Conservation (phyloP, 2,797 vertebrate species). For the Pseudochirops cupreus region DNA sequence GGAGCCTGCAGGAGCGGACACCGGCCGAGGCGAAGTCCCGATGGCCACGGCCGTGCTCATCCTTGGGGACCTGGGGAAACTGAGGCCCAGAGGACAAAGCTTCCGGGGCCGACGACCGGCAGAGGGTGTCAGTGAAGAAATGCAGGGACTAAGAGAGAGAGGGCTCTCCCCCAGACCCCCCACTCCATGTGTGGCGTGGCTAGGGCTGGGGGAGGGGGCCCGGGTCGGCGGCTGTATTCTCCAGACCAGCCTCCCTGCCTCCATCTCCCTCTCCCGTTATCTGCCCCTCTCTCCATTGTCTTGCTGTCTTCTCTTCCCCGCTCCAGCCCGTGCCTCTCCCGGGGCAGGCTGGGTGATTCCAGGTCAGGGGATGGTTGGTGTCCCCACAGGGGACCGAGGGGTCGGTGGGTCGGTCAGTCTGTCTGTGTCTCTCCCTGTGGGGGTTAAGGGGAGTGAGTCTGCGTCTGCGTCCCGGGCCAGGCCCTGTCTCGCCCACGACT, state of each 20-base stretch:
- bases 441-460: neutral
- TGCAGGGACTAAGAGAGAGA: neutral
- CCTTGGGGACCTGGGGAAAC: neutral
- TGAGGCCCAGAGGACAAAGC: neutral
- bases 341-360: conserved; percentile 2
- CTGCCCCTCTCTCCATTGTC: neutral
- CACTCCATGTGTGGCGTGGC: too few relatives aligned
- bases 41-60: neutral
- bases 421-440: neutral
- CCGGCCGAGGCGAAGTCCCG: neutral
- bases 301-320: too few relatives aligned
- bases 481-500: neutral
- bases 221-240: too few relatives aligned
- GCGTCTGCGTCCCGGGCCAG: neutral
- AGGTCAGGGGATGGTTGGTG: conserved; percentile 48
- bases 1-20: neutral
- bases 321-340: neutral
- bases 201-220: too few relatives aligned
- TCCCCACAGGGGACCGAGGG: conserved; percentile 27
- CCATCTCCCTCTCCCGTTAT: too few relatives aligned
- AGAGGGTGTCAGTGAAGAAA: neutral
- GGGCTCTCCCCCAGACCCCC: neutral
- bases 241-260: too few relatives aligned
- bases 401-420: conserved; percentile 12
- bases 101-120: neutral